A percentile compares a stretch with the other conserved stretches of the same genome.
phyloP scores from a whole-genome alignment of 2,888 invertebrate genomes.

The Druceiella hillmani region DNA sequence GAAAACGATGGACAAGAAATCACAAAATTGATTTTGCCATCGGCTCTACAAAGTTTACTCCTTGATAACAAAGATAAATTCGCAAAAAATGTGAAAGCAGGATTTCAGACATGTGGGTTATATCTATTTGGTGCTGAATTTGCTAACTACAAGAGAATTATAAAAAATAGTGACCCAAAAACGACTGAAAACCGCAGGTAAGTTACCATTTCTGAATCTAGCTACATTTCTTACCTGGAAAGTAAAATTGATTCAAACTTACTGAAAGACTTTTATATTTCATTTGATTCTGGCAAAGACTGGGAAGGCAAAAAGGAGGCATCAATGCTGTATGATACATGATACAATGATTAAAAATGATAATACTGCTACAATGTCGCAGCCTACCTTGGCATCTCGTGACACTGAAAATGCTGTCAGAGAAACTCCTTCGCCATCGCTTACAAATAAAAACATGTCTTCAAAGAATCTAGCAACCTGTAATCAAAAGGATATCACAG shows the following conservation, averaged over 20 bases:
- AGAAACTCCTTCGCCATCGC: no score
- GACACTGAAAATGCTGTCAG: constrained; percentile 9
- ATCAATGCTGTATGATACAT: constrained; percentile 15
- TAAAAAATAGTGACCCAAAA: no score
- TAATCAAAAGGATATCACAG: constrained; percentile 5
- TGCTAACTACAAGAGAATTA: constrained; percentile 15
- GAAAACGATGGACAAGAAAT: constrained; percentile 23
- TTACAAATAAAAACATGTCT: no score
- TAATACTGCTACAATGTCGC: constrained; percentile 16
- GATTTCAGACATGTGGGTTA: constrained; percentile 21
- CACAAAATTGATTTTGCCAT: constrained; percentile 19
- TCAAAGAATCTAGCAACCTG: no score
- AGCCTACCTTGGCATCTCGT: constrained; percentile 2
- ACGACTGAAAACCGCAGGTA: no score
- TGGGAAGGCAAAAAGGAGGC: constrained; percentile 17
- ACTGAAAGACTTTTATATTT: constrained; percentile 12
- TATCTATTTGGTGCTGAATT: constrained; percentile 20
- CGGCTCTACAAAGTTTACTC: constrained; percentile 14
- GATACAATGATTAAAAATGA: constrained; percentile 17
- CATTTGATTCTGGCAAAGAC: constrained; percentile 16
- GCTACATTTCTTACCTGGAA: constrained; percentile 12
- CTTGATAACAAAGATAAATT: constrained; percentile 15
- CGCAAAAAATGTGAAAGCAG: constrained; percentile 18
- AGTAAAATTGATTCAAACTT: constrained; percentile 14
- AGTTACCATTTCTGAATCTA: constrained; percentile 13